These are phyloP conservation scores for Lasioglossum baleicum DNA, from an alignment of 1,140 invertebrate genomes.

Conservation along the genomic window DNA sequence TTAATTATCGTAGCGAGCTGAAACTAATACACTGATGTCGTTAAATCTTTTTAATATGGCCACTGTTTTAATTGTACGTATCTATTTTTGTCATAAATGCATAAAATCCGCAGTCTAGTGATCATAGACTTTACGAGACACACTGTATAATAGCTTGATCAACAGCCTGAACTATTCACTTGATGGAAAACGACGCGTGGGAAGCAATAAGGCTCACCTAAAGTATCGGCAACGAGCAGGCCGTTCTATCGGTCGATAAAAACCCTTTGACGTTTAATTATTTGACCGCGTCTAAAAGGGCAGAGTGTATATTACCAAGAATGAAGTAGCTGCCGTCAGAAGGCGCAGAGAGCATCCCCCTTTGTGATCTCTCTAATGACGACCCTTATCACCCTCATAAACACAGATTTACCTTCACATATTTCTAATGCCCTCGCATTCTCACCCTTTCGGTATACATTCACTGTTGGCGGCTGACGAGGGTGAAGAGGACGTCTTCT, in stretches of 20 bases:
- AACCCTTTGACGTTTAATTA: conserved; percentile 6
- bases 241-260: neutral
- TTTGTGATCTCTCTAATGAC: conserved; percentile 60
- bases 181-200: too few relatives aligned
- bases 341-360: conserved; percentile 34
- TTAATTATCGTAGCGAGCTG: too few relatives aligned
- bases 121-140: too few relatives aligned
- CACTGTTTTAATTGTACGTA: too few relatives aligned
- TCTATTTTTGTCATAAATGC: too few relatives aligned
- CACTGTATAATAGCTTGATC: too few relatives aligned
- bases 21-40: too few relatives aligned
- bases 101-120: too few relatives aligned
- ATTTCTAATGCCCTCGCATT: conserved; percentile 52
- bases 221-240: too few relatives aligned
- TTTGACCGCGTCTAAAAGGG: conserved; percentile 3
- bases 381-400: conserved; percentile 62
- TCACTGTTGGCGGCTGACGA: conserved; percentile 43
- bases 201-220: too few relatives aligned
- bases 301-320: neutral
- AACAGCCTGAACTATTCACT: too few relatives aligned
- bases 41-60: too few relatives aligned
- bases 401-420: conserved; percentile 59
- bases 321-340: conserved; percentile 32
- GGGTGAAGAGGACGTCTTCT: conserved; percentile 52
- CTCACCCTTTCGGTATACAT: conserved; percentile 42